Evolutionary conservation across 1,140 invertebrate genomes (phyloP), one percentile per base, ranked within the genome.

Genomic region (Hyphantria cunea): DNA sequence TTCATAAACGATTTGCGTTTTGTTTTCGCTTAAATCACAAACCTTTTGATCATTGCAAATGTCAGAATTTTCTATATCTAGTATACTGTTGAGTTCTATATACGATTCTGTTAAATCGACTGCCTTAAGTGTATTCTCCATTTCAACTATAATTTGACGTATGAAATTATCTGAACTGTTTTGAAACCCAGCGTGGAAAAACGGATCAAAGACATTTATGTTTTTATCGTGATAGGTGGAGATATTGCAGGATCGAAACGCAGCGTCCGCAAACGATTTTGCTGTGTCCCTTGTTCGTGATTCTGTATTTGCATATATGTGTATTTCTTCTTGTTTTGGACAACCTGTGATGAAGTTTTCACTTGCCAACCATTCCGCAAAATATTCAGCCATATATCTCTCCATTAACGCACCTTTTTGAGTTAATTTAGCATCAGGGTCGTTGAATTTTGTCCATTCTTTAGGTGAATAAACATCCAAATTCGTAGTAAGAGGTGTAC

Each of bases 281-380:
- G 82, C 86, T 0, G 86, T 73, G 53, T 71, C 76, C 37, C 59
- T 70, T 1, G 86, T 86, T 11, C 86, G 73, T 49, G 84, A 76
- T 37, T 49, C 72, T 0, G 73, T 78, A 54, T 89, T 89, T 0
- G 84, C 74, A 59, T 86, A 86, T 56, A 86, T 68, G 55, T 68
- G 64, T 11, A 86, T 58, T 6, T 56, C 33, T 10, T 75, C 61
- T 50, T 67, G 31, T 31, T 64, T 31, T 5, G 83, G 83, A 66
- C 86, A 86, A 8, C 25, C 50, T n/a, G 68, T 55, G 6, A 86
- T 55, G 6, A 89, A 53, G 3, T 70, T 61, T 51, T 80, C 65
- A 9, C 66, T 66, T 4, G 9, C 49, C 10, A 65, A 12, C 63
- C 63, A 65, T 45, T 58, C 31, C 0, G 48, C 25, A 14, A 65